Conservation (phyloP, 2,113 vertebrate species). For the Pluvianellus socialis region DNA sequence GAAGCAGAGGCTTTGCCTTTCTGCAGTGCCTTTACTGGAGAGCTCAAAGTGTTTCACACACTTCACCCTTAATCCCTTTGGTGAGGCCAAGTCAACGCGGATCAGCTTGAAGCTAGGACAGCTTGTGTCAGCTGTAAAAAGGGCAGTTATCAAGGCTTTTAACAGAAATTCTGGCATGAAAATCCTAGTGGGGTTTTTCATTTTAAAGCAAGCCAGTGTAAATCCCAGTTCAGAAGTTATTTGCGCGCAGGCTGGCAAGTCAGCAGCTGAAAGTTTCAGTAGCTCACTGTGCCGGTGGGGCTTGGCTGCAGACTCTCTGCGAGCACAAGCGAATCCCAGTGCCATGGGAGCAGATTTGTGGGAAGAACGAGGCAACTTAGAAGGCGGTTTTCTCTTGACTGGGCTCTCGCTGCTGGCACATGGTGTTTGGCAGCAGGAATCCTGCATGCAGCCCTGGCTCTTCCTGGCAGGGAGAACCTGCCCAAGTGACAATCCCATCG, state of each 20-base stretch:
- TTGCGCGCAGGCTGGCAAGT: background rate
- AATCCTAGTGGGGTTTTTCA: background rate
- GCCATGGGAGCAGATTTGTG: background rate
- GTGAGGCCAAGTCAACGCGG: accelerated
- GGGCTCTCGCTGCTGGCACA: background rate
- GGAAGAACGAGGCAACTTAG: background rate
- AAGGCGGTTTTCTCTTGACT: background rate
- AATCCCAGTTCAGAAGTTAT: background rate
- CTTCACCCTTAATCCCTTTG: background rate
- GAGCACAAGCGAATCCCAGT: background rate
- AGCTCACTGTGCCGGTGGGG: background rate
- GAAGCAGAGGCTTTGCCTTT: background rate
- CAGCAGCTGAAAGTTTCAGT: background rate
- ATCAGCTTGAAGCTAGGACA: background rate
- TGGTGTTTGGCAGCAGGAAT: background rate
- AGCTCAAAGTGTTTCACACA: background rate
- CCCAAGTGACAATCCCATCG: background rate
- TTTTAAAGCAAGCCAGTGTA: background rate
- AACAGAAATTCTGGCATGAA: background rate
- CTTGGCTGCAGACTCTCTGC: background rate
- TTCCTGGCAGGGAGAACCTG: background rate
- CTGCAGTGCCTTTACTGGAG: background rate
- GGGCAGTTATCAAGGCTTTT: background rate
- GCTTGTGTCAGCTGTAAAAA: background rate
- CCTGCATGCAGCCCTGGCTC: background rate